phyloP scores from a whole-genome alignment of 2,113 vertebrate genomes.

The Bubo blakistoni region DNA sequence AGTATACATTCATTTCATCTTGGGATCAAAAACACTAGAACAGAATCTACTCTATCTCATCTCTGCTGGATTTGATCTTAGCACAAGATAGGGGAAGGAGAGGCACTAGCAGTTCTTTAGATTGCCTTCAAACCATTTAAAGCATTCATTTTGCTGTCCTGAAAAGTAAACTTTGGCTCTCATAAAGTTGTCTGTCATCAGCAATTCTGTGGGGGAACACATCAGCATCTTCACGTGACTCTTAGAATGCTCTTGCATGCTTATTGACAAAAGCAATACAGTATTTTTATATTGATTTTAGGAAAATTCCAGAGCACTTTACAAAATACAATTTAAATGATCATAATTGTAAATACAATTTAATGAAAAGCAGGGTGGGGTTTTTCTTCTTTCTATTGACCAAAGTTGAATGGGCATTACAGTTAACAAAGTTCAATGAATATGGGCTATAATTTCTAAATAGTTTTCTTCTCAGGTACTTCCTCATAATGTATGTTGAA shows the following conservation, averaged over 20 bases:
- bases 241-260: not conserved
- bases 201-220: not conserved
- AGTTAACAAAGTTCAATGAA: not conserved
- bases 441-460: not conserved
- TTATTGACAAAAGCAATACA: not conserved
- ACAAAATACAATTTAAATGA: not conserved
- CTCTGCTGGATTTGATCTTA: not conserved
- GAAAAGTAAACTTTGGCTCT: not conserved
- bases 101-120: not conserved
- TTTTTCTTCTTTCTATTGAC: not conserved
- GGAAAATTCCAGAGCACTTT: not conserved
- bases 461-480: not conserved
- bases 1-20: not conserved
- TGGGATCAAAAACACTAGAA: not conserved
- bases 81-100: not conserved
- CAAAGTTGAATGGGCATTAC: not conserved
- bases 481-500: not conserved
- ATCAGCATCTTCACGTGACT: not conserved
- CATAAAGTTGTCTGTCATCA: not conserved
- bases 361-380: not conserved
- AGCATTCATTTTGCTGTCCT: not conserved
- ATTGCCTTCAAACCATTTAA: not conserved
- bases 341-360: not conserved
- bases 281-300: not conserved
- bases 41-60: not conserved